Base-by-base conservation (phyloP, 2,797 vertebrate genomes). In the Melanotaenia parkinsoni region DNA sequence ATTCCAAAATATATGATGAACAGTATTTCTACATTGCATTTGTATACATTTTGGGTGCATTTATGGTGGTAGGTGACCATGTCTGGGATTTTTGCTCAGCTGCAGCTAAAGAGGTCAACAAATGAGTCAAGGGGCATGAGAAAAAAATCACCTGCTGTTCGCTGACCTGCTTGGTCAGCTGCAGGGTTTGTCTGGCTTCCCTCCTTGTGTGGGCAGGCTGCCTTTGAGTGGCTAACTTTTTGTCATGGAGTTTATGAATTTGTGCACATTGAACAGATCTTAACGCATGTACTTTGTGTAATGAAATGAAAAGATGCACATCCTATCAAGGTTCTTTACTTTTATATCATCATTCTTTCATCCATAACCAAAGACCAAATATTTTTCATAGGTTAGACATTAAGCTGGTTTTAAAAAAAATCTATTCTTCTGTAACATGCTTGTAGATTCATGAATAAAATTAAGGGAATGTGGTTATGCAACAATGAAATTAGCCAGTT, bases 91-190 rank as follows among this genome's bases (percentile, higher is more conserved):
- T 82, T 63, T 63, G 65, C 73, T 65, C 16, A 51, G 77, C 72
- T 78, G 67, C 73, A 78, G 83, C 65, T 68, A 69, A 59, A 87
- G 65, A 80, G 84, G 84, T 51, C 82, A 64, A 61, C 11, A 58
- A 45, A 81, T 24, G 32, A 89, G 89, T 90, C 85, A 90, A 82
- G 57, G 81, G 82, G 85, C 87, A 65, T 91, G 90, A 86, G 91
- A 92, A 93, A 91, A 89, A 73, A 77, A 84, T 65, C 89, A 87
- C 89, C 87, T 91, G 87, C 86, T 88, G 82, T 74, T 86, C 61
- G 72, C 50, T 79, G 77, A 86, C 84, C 79, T 30, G 20, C 75
- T 87, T 83, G 79, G 78, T 89, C 83, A 81, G 83, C 58, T 70
- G 61, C 68, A 71, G 58, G 72, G 69, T 77, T 68, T 76, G 67